These are phyloP conservation scores for Drosophila mettleri DNA, from an alignment of 2,888 invertebrate species.

Conservation along the genomic window DNA sequence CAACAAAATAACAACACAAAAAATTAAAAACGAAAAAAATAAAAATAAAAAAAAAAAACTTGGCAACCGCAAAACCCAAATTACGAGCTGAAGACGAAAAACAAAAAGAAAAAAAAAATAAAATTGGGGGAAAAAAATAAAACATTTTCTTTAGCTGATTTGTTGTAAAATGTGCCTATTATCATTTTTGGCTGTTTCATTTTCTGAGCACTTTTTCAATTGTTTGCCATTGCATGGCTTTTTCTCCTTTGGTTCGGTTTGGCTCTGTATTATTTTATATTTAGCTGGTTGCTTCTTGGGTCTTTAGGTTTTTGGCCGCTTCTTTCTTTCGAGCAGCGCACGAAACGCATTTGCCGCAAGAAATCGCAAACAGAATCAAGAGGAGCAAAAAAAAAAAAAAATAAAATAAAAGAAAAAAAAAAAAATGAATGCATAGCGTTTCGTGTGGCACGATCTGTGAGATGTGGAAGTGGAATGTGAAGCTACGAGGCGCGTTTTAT, in stretches of 20 bases:
- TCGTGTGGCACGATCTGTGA: constrained; percentile 74
- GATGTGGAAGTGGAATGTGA: constrained; percentile 45
- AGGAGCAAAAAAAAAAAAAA: constrained; percentile 1
- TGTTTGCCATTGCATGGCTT: constrained; percentile 47
- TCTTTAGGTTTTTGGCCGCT: constrained; percentile 33
- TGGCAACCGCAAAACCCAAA: constrained; percentile 47
- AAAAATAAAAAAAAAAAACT: constrained; percentile 18
- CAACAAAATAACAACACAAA: background rate
- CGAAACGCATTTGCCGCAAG: constrained; percentile 43
- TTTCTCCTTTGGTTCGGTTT: constrained; percentile 31
- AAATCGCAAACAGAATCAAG: constrained; percentile 7
- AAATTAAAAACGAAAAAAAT: background rate
- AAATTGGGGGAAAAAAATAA: no score
- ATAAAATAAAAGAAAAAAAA: constrained; percentile 10
- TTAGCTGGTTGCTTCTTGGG: constrained; percentile 66
- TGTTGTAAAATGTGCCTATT: constrained; percentile 59
- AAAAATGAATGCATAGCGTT: constrained; percentile 55
- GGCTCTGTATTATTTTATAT: constrained; percentile 72
- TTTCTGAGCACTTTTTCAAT: constrained; percentile 57
- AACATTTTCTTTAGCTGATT: constrained; percentile 57
- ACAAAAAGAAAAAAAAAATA: background rate
- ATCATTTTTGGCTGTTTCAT: constrained; percentile 50
- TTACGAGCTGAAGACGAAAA: constrained; percentile 14
- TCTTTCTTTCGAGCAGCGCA: constrained; percentile 39
- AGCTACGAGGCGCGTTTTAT: constrained; percentile 22